Conservation (phyloP, 2,797 vertebrate genomes). For the Amblyraja radiata region DNA sequence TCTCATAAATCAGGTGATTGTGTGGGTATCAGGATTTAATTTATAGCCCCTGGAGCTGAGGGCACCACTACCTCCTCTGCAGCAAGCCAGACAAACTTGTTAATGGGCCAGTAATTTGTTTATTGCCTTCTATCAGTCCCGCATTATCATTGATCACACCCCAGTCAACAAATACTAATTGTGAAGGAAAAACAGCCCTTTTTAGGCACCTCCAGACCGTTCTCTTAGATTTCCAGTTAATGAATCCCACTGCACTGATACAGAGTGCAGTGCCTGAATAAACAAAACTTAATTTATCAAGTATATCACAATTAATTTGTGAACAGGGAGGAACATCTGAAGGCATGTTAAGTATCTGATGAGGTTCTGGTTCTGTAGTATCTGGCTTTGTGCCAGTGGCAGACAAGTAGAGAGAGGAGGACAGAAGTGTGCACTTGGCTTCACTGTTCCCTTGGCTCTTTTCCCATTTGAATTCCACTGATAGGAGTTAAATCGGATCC, state of each 20-base stretch:
- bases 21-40: slow-evolving; percentile 41
- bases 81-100: slow-evolving; percentile 53
- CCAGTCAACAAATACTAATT: slow-evolving; percentile 54
- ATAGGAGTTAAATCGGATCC: slow-evolving; percentile 70
- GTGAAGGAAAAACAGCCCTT: slow-evolving; percentile 50
- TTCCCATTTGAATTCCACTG: slow-evolving; percentile 63
- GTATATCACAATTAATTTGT: slow-evolving; percentile 47
- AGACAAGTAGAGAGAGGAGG: slow-evolving; percentile 56
- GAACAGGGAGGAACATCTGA: slow-evolving; percentile 43
- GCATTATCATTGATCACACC: slow-evolving; percentile 54
- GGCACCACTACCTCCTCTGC: slow-evolving; percentile 53
- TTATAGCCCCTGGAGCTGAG: slow-evolving; percentile 52
- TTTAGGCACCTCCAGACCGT: slow-evolving; percentile 49
- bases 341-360: slow-evolving; percentile 49
- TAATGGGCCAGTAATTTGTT: slow-evolving; percentile 58
- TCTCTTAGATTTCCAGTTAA: slow-evolving; percentile 47
- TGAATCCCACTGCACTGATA: slow-evolving; percentile 47
- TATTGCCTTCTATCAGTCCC: slow-evolving; percentile 53
- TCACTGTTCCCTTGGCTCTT: slow-evolving; percentile 61
- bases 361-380: slow-evolving; percentile 53
- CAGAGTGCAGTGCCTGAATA: slow-evolving; percentile 40
- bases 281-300: slow-evolving; percentile 43
- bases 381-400: slow-evolving; percentile 59
- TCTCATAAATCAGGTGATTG: neutral
- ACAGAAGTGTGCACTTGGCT: slow-evolving; percentile 47